Evolutionary conservation across 2,888 invertebrate species (phyloP).

Genomic region (Catocala nupta): DNA sequence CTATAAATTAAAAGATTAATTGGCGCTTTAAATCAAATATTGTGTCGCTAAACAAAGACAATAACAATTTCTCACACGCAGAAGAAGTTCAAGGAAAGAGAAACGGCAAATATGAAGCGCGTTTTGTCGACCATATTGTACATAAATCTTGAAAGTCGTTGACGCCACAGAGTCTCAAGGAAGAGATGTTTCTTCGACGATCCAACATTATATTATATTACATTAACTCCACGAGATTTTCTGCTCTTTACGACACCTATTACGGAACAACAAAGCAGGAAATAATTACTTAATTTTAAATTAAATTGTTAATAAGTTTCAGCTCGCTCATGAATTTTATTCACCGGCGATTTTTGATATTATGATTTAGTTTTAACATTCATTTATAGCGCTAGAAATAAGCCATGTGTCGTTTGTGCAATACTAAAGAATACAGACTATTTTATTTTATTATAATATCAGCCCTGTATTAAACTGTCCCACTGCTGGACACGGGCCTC

Average conservation of each 20-base stretch:
- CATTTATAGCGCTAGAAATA: too few relatives aligned
- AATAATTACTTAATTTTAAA: constrained; percentile 18
- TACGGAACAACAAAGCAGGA: constrained; percentile 17
- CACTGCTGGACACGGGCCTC: too few relatives aligned
- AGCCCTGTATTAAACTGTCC: too few relatives aligned
- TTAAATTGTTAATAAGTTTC: constrained; percentile 13
- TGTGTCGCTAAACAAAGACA: too few relatives aligned
- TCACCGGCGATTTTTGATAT: neutral
- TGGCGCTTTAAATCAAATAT: neutral
- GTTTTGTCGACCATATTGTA: constrained; percentile 1
- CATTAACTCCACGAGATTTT: constrained; percentile 26
- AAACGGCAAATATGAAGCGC: neutral
- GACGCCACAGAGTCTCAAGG: constrained; percentile 23
- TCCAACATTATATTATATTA: constrained; percentile 19
- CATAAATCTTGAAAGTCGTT: constrained; percentile 10
- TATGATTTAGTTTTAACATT: too few relatives aligned
- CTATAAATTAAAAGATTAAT: neutral
- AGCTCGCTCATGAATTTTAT: too few relatives aligned
- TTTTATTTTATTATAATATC: too few relatives aligned
- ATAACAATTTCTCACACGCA: neutral
- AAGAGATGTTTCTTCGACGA: constrained; percentile 23
- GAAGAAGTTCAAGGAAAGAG: neutral
- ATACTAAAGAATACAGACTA: too few relatives aligned
- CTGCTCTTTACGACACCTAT: constrained; percentile 7
- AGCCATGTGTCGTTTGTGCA: too few relatives aligned